Evolutionary conservation across 2,113 vertebrate genomes (phyloP).

Genomic region (Paradoxurus hermaphroditus): DNA sequence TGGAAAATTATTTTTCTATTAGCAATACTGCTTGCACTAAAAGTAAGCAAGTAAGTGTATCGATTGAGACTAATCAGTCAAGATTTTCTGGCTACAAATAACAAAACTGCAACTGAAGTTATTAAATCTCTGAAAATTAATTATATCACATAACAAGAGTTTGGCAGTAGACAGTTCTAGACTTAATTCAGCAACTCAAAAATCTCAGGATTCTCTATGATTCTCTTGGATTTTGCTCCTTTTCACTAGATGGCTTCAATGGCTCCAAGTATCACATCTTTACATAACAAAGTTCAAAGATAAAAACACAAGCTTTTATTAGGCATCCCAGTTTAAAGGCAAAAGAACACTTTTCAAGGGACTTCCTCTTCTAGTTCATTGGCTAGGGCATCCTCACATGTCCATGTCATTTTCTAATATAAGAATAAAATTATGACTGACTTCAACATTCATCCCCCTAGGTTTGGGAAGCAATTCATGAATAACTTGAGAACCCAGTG

Average conservation of each 20-base stretch:
- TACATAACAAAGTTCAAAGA: neutral
- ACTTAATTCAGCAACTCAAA: neutral
- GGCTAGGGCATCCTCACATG: neutral
- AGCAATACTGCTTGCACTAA: neutral
- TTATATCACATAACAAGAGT: neutral
- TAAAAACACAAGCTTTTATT: neutral
- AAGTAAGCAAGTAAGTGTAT: neutral
- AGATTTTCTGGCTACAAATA: neutral
- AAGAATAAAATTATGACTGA: neutral
- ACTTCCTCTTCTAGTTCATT: neutral
- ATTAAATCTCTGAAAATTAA: conserved; percentile 7
- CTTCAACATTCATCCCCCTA: neutral
- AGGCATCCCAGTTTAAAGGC: neutral
- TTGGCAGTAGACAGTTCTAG: neutral
- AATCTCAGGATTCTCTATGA: neutral
- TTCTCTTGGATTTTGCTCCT: neutral
- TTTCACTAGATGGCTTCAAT: neutral
- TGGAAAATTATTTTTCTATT: neutral
- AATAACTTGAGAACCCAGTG: neutral
- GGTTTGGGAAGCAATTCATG: neutral
- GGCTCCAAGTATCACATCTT: neutral
- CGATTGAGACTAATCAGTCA: neutral
- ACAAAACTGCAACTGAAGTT: neutral
- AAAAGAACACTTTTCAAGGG: neutral
- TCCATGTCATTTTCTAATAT: neutral